phyloP scores from a whole-genome alignment of 1,140 invertebrate species.

The Capitella teleta region DNA sequence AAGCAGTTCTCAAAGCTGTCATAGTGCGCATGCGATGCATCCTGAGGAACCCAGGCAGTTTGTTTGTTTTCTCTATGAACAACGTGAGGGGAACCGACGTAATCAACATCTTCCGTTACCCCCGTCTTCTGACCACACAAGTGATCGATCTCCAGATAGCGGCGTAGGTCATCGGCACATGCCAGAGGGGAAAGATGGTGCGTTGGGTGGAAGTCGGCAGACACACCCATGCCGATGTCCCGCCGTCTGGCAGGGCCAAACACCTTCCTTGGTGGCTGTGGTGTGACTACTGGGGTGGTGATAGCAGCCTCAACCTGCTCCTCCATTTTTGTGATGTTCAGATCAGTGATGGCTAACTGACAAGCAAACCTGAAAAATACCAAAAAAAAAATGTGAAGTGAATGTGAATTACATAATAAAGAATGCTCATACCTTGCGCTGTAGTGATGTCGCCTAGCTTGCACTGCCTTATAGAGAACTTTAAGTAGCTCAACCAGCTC shows the following conservation, averaged over 20 bases:
- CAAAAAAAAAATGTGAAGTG: background rate
- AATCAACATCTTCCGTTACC: too few relatives aligned
- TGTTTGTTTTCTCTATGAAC: background rate
- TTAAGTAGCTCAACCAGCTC: slow-evolving; percentile 33
- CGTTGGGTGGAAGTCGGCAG: too few relatives aligned
- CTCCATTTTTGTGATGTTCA: slow-evolving; percentile 44
- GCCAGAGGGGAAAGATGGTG: too few relatives aligned
- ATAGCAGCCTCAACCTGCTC: background rate
- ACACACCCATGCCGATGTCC: too few relatives aligned
- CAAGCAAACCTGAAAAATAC: slow-evolving; percentile 45
- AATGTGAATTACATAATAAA: slow-evolving; percentile 2
- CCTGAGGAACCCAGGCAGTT: background rate
- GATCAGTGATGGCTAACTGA: slow-evolving; percentile 58
- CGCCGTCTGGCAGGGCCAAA: too few relatives aligned
- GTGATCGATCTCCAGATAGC: too few relatives aligned
- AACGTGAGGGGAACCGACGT: too few relatives aligned
- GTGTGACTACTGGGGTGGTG: too few relatives aligned
- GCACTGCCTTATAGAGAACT: slow-evolving; percentile 30
- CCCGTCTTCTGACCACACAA: too few relatives aligned
- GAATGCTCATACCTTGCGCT: slow-evolving; percentile 43
- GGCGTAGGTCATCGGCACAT: too few relatives aligned
- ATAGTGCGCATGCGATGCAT: slow-evolving; percentile 21
- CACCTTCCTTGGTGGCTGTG: too few relatives aligned
- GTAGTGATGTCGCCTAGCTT: slow-evolving; percentile 35
- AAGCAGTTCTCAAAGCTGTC: slow-evolving; percentile 80